Conservation (phyloP, 2,113 vertebrate species). For the Scortum barcoo region DNA sequence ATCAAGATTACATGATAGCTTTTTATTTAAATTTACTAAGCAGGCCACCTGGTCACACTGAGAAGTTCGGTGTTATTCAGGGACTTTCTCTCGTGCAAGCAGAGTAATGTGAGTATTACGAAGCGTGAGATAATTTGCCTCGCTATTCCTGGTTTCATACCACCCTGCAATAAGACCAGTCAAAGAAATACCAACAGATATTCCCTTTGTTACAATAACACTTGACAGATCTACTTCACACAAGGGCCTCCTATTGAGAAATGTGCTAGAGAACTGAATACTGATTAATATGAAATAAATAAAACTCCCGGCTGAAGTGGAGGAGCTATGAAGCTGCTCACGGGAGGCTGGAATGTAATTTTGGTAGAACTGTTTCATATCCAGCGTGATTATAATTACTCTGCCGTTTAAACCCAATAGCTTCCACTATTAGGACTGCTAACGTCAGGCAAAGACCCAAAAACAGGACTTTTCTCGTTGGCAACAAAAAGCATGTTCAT, state of each 20-base stretch:
- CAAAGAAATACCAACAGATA: conserved; percentile 67
- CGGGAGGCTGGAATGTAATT: conserved; percentile 61
- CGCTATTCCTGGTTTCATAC: conserved; percentile 61
- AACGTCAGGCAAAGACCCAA: conserved; percentile 49
- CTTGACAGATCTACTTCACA: conserved; percentile 78
- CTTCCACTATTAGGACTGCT: conserved; percentile 42
- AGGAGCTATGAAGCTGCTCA: conserved; percentile 51
- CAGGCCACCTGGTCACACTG: background rate
- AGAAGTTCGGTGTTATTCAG: background rate
- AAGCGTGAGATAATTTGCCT: conserved; percentile 29
- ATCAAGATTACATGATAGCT: background rate
- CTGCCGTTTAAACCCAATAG: conserved; percentile 62
- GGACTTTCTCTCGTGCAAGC: background rate
- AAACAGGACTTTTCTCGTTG: conserved; percentile 80
- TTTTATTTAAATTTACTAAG: conserved; percentile 24
- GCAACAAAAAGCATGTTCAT: conserved; percentile 73
- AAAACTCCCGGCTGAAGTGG: conserved; percentile 56
- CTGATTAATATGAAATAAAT: conserved; percentile 81
- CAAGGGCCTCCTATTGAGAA: conserved; percentile 70
- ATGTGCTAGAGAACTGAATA: conserved; percentile 60
- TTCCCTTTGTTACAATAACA: conserved; percentile 70
- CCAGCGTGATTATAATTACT: conserved; percentile 73
- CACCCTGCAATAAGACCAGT: conserved; percentile 49
- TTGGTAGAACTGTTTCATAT: conserved; percentile 49
- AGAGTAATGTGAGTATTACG: conserved; percentile 27